A percentile compares a stretch with the other conserved stretches of the same genome.
phyloP scores from a whole-genome alignment of 2,113 vertebrate species.

The Bos javanicus region DNA sequence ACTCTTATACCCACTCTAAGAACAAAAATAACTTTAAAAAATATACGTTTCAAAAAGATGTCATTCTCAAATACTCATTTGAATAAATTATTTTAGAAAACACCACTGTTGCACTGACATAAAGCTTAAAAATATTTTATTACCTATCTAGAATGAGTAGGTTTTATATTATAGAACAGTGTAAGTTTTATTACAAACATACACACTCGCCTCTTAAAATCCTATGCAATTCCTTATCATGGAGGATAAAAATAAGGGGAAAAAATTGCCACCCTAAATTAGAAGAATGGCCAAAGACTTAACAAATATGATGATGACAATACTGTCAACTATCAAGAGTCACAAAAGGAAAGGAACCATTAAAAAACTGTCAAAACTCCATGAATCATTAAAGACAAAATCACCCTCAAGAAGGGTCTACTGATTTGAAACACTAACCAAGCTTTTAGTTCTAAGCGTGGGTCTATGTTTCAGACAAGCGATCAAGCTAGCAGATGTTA shows the following conservation, averaged over 20 bases:
- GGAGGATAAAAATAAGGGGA: neutral
- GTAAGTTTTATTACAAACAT: neutral
- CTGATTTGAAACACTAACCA: neutral
- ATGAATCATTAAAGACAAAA: neutral
- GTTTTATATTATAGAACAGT: conserved; percentile 3
- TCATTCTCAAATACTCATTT: neutral
- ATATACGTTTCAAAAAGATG: neutral
- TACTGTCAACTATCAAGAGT: neutral
- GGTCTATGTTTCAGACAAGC: neutral
- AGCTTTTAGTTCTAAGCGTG: neutral
- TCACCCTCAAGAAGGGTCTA: neutral
- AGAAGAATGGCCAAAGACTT: neutral
- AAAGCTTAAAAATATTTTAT: conserved; percentile 20
- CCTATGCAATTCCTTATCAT: neutral
- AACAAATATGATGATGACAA: neutral
- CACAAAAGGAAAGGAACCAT: neutral
- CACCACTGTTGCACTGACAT: neutral
- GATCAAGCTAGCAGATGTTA: neutral
- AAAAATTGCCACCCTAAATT: neutral
- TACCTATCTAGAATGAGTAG: neutral
- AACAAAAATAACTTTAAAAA: neutral
- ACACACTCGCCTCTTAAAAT: neutral
- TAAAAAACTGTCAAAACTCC: neutral
- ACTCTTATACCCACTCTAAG: neutral
- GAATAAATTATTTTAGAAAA: conserved; percentile 20